These are phyloP conservation scores for Aphidius ervi DNA, from an alignment of 1,140 invertebrate species.

Conservation along the genomic window DNA sequence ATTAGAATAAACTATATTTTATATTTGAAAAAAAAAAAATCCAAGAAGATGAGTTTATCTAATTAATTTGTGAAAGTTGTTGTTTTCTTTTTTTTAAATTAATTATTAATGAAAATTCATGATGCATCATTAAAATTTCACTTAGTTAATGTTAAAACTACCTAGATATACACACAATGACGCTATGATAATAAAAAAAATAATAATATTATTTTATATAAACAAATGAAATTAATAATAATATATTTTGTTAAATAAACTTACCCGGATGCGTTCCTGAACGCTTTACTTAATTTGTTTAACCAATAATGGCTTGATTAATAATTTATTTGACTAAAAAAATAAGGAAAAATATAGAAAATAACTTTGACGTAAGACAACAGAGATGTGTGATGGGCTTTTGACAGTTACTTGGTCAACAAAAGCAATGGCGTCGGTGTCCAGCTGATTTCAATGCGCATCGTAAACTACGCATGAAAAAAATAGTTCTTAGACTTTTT, in stretches of 20 bases:
- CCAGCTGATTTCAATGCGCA: conserved; percentile 34
- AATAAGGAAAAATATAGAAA: conserved; percentile 27
- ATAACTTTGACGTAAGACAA: not conserved
- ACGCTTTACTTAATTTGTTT: conserved; percentile 35
- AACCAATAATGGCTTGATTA: conserved; percentile 40
- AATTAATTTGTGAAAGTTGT: too few relatives aligned
- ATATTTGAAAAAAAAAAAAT: too few relatives aligned
- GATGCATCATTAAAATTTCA: not conserved
- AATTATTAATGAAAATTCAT: too few relatives aligned
- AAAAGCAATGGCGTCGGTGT: conserved; percentile 30
- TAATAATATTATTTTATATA: conserved; percentile 2
- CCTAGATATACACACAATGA: not conserved
- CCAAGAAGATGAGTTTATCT: too few relatives aligned
- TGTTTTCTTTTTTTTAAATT: too few relatives aligned
- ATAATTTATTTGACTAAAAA: conserved; percentile 24
- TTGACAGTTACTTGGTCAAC: conserved; percentile 40
- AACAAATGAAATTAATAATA: too few relatives aligned
- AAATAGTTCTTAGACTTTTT: conserved; percentile 17
- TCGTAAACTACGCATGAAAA: not conserved
- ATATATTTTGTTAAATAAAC: conserved; percentile 18
- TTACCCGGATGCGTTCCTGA: conserved; percentile 50
- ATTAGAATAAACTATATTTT: too few relatives aligned
- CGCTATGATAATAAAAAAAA: conserved; percentile 15
- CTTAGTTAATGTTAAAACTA: not conserved
- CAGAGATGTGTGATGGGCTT: not conserved